phyloP scores from a whole-genome alignment of 2,888 invertebrate genomes.

The Leistus spinibarbis region DNA sequence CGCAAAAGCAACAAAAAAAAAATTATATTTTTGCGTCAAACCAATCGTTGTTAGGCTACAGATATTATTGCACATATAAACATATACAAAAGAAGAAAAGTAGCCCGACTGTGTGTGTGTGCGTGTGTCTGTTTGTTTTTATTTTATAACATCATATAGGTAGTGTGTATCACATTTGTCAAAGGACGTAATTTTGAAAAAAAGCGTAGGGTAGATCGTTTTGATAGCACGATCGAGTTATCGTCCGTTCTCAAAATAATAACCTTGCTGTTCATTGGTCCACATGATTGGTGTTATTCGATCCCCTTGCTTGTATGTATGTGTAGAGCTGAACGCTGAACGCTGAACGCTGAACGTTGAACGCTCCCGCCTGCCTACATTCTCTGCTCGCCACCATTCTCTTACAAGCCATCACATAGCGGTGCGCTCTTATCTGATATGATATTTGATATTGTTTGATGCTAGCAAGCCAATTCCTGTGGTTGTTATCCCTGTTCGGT shows the following conservation, averaged over 20 bases:
- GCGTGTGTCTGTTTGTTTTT: background rate
- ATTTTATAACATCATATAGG: background rate
- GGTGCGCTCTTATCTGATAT: conserved; percentile 21
- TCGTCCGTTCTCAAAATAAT: conserved; percentile 53
- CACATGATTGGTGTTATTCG: conserved; percentile 55
- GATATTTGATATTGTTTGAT: conserved; percentile 38
- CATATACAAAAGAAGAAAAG: background rate
- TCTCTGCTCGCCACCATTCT: background rate
- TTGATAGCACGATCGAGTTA: conserved; percentile 54
- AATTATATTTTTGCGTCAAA: background rate
- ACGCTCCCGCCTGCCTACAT: background rate
- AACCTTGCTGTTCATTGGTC: conserved; percentile 53
- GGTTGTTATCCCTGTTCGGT: conserved; percentile 7
- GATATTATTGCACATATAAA: background rate
- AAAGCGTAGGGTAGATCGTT: conserved; percentile 48
- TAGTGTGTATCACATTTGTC: conserved; percentile 29
- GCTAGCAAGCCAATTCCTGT: conserved; percentile 29
- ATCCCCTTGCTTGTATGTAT: conserved; percentile 44
- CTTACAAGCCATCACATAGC: too few species aligned
- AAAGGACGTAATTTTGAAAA: conserved; percentile 38
- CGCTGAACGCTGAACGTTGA: too few species aligned
- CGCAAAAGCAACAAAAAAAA: background rate
- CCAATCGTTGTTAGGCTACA: background rate
- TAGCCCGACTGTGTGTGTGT: too few species aligned
- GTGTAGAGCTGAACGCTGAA: too few species aligned